These are phyloP conservation scores for Nothura maculosa DNA, from an alignment of 2,797 vertebrate species.

Conservation along the genomic window DNA sequence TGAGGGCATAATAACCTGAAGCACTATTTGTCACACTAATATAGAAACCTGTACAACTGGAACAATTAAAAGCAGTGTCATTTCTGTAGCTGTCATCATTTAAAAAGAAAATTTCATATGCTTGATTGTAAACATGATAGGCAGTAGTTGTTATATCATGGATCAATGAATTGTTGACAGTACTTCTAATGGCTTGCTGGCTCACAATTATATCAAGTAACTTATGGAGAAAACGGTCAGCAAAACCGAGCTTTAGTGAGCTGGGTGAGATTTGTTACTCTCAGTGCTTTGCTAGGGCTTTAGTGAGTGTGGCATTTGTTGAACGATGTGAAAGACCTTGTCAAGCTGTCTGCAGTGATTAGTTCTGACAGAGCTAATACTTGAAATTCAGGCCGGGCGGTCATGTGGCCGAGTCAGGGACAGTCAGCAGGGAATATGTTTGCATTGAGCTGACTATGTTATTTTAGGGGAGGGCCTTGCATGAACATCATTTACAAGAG, in stretches of 20 bases:
- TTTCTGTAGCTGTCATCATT: neutral
- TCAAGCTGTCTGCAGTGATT: constrained; percentile 28
- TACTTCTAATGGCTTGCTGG: neutral
- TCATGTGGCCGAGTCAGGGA: constrained; percentile 20
- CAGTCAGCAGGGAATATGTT: constrained; percentile 34
- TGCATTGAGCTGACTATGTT: constrained; percentile 18
- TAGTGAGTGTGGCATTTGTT: neutral
- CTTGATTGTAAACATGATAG: neutral
- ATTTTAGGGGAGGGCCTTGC: constrained; percentile 4
- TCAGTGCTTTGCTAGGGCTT: neutral
- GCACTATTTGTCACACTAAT: neutral
- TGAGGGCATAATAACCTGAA: neutral
- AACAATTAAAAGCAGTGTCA: neutral
- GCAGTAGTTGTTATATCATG: neutral
- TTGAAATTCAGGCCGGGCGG: neutral
- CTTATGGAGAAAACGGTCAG: constrained; percentile 19
- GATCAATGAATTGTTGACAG: neutral
- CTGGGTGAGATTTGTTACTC: neutral
- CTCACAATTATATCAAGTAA: neutral
- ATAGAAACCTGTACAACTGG: neutral
- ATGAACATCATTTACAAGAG: neutral
- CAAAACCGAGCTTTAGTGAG: constrained; percentile 4
- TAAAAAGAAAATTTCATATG: neutral
- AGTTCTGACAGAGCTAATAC: constrained; percentile 20
- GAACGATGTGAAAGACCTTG: constrained; percentile 18